These are phyloP conservation scores for Phyllostomus hastatus DNA, from an alignment of 2,113 vertebrate species.

Conservation along the genomic window DNA sequence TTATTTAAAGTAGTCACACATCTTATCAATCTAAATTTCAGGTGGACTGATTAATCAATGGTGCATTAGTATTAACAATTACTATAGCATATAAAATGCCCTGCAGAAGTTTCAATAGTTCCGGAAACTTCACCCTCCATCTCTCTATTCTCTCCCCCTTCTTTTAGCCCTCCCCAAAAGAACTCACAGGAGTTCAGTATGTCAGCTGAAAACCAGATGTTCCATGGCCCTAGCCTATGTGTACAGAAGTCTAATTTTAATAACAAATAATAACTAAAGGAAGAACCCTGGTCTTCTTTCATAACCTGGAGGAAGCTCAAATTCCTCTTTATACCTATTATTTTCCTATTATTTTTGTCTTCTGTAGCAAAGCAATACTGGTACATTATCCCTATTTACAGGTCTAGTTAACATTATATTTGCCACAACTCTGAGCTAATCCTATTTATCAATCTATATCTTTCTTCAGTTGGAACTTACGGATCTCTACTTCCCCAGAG, in stretches of 20 bases:
- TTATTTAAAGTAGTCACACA: conserved; percentile 15
- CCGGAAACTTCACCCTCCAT: background rate
- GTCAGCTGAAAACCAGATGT: background rate
- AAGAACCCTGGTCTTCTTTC: background rate
- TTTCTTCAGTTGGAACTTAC: background rate
- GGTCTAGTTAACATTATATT: background rate
- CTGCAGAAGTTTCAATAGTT: background rate
- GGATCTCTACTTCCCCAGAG: background rate
- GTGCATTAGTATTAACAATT: background rate
- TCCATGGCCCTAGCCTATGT: background rate
- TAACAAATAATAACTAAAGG: background rate
- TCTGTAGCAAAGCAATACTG: background rate
- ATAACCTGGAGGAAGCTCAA: background rate
- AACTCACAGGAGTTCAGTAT: background rate
- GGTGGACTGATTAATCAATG: background rate
- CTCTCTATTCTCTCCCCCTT: background rate
- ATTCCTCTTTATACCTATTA: background rate
- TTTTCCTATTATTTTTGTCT: conserved; percentile 14
- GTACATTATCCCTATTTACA: background rate
- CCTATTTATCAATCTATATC: background rate
- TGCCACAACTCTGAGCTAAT: background rate
- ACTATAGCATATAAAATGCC: background rate
- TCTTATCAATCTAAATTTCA: background rate
- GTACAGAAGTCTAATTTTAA: background rate
- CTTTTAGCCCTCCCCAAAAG: background rate